These are phyloP conservation scores for Elegia similella DNA, from an alignment of 2,888 invertebrate species.

Conservation along the genomic window DNA sequence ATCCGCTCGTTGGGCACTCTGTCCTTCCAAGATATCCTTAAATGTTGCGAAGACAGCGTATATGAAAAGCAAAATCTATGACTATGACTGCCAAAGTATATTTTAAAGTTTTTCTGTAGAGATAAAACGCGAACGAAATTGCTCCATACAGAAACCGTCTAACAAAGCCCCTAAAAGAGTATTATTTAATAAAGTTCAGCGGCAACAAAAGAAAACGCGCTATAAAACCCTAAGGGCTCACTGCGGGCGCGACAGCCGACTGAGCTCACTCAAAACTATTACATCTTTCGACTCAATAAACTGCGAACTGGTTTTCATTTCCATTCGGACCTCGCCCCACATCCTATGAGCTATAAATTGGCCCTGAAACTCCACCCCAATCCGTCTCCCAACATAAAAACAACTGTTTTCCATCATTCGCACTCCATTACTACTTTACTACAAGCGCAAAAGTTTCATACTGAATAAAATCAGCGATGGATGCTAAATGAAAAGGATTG, in stretches of 20 bases:
- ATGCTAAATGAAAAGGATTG: constrained; percentile 2
- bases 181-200: constrained; percentile 8
- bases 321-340: constrained; percentile 46
- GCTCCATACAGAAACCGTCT: neutral
- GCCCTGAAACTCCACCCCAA: constrained; percentile 41
- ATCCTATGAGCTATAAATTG: constrained; percentile 53
- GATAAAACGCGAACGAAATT: too few relatives aligned
- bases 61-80: too few relatives aligned
- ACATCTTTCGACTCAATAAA: constrained; percentile 52
- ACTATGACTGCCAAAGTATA: too few relatives aligned
- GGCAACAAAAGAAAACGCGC: constrained; percentile 6
- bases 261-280: constrained; percentile 29
- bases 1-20: too few relatives aligned
- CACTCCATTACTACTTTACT: constrained; percentile 27
- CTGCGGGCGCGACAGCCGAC: constrained; percentile 5
- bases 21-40: too few relatives aligned
- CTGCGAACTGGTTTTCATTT: constrained; percentile 49
- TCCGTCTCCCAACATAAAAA: constrained; percentile 24
- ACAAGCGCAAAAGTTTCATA: neutral
- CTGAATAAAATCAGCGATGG: constrained; percentile 19
- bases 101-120: too few relatives aligned
- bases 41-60: too few relatives aligned
- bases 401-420: constrained; percentile 13
- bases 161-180: neutral
- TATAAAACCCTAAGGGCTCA: constrained; percentile 8